Evolutionary conservation across 2,797 vertebrate species (phyloP).

Genomic region (Anabacerthia variegaticeps): DNA sequence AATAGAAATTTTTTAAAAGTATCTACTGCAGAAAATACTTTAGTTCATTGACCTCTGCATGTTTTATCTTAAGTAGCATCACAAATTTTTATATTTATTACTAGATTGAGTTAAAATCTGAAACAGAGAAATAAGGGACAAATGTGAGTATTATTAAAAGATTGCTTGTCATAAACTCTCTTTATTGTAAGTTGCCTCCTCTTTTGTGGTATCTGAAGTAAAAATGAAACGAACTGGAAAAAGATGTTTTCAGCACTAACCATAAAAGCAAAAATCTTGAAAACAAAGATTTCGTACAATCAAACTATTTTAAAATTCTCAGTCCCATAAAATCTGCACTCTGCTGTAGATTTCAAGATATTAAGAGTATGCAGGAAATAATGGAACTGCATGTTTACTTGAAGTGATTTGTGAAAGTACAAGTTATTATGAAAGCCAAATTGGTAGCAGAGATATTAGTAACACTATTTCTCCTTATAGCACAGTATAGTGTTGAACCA

Average conservation of each 20-base stretch:
- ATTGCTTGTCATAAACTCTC: slow-evolving; percentile 47
- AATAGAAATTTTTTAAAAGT: slow-evolving; percentile 28
- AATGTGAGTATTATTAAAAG: slow-evolving; percentile 54
- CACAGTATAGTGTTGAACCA: not conserved
- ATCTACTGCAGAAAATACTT: slow-evolving; percentile 39
- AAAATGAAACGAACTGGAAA: slow-evolving; percentile 16
- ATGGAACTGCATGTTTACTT: not conserved
- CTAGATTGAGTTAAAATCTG: slow-evolving; percentile 15
- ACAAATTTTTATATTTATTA: slow-evolving; percentile 35
- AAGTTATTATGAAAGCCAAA: not conserved
- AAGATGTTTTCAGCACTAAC: slow-evolving; percentile 5
- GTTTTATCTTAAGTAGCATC: not conserved
- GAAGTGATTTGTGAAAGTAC: not conserved
- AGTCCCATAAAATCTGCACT: not conserved
- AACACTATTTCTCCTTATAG: not conserved
- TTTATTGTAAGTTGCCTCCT: slow-evolving; percentile 22
- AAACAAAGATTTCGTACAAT: not conserved
- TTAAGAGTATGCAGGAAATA: not conserved
- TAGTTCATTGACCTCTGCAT: slow-evolving; percentile 2
- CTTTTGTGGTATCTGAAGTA: slow-evolving; percentile 47
- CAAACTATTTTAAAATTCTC: not conserved
- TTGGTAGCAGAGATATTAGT: not conserved
- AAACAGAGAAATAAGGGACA: slow-evolving; percentile 18
- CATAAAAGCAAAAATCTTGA: not conserved
- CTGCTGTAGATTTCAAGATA: not conserved